These are phyloP conservation scores for Drosophila sucinea DNA, from an alignment of 1,140 invertebrate genomes.

Conservation along the genomic window DNA sequence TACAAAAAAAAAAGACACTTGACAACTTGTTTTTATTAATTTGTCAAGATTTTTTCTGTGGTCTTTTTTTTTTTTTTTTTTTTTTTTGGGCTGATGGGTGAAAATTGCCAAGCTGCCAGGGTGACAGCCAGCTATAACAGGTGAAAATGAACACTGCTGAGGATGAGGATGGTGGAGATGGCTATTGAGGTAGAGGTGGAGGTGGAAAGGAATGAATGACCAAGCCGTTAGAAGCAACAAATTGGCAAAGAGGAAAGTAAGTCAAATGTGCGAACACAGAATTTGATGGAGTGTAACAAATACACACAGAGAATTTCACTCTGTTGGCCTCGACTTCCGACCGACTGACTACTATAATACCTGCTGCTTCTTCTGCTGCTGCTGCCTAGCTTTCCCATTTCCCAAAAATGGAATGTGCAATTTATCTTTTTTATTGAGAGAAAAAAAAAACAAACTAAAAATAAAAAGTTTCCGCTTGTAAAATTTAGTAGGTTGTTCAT, in stretches of 20 bases:
- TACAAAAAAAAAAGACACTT: constrained; percentile 22
- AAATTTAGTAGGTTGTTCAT: too few relatives aligned
- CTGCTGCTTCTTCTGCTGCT: too few relatives aligned
- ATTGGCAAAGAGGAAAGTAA: constrained; percentile 46
- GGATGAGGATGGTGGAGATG: background rate
- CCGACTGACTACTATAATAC: background rate
- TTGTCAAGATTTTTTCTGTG: constrained; percentile 50
- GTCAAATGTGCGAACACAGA: constrained; percentile 35
- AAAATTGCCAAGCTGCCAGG: constrained; percentile 35
- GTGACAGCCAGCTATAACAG: constrained; percentile 30
- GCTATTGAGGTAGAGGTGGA: background rate
- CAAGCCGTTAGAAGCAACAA: constrained; percentile 28
- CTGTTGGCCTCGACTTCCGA: constrained; percentile 9
- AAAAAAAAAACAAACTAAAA: background rate
- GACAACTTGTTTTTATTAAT: constrained; percentile 58
- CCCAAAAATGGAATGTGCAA: constrained; percentile 4
- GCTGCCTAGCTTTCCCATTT: constrained; percentile 6
- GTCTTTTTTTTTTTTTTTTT: background rate
- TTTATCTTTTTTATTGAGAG: background rate
- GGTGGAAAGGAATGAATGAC: constrained; percentile 23
- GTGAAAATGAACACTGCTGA: constrained; percentile 45
- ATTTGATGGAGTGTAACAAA: constrained; percentile 23
- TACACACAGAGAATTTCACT: constrained; percentile 17
- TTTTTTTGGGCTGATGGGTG: constrained; percentile 55
- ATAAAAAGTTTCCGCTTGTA: background rate